A percentile compares a stretch with the other conserved stretches of the same genome.
Evolutionary conservation across 2,888 invertebrate species (phyloP).

Genomic region (Camponotus fellah): DNA sequence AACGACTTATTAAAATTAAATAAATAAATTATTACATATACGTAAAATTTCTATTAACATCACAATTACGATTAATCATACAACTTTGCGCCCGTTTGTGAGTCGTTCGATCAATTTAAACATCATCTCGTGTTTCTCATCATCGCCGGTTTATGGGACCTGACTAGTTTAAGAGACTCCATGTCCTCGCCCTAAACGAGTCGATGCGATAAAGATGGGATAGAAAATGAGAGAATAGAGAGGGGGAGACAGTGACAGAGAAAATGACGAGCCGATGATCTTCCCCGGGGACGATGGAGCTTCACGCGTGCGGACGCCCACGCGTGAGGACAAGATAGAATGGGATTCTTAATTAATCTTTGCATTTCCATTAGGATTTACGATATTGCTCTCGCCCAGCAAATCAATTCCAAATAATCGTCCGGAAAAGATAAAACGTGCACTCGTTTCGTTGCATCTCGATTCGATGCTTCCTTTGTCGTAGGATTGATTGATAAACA

Average conservation of each 20-base stretch:
- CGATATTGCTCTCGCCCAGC: constrained; percentile 77
- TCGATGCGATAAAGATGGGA: constrained; percentile 48
- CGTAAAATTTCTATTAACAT: constrained; percentile 2
- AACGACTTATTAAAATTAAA: constrained; percentile 14
- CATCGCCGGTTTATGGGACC: constrained; percentile 63
- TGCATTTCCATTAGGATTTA: constrained; percentile 82
- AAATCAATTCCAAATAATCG: constrained; percentile 72
- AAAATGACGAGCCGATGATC: constrained; percentile 76
- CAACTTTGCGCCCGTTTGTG: neutral
- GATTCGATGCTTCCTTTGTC: neutral
- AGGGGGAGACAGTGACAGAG: constrained; percentile 57
- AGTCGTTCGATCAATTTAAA: constrained; percentile 70
- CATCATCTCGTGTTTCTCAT: constrained; percentile 72
- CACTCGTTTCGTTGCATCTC: constrained; percentile 44
- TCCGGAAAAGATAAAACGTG: constrained; percentile 70
- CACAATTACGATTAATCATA: neutral
- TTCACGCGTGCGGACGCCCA: constrained; percentile 70
- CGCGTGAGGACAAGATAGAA: constrained; percentile 74
- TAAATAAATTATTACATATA: neutral
- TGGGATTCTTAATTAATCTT: constrained; percentile 83
- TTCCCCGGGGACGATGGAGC: constrained; percentile 72
- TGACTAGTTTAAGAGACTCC: constrained; percentile 42
- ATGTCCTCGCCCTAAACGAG: constrained; percentile 50
- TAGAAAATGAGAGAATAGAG: constrained; percentile 7
- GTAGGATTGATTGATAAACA: constrained; percentile 12